These are phyloP conservation scores for Pherbina coryleti DNA, from an alignment of 2,888 invertebrate genomes.

Conservation along the genomic window DNA sequence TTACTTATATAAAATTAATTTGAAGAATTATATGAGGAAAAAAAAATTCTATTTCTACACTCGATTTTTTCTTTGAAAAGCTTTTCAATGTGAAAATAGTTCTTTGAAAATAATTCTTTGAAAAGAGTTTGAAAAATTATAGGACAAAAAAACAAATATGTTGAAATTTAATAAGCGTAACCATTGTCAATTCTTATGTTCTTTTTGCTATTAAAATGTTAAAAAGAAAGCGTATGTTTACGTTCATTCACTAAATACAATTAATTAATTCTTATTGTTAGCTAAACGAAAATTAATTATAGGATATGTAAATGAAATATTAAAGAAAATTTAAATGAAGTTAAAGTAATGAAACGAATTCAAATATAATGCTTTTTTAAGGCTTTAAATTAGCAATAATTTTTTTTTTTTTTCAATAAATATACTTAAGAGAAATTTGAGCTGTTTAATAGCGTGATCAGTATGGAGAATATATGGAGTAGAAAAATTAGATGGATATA, in stretches of 20 bases:
- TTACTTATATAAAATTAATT: not conserved
- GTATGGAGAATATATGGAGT: too few relatives aligned
- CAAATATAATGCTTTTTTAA: not conserved
- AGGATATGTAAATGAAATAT: constrained; percentile 29
- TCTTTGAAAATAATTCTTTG: not conserved
- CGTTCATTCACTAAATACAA: not conserved
- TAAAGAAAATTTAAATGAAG: constrained; percentile 1
- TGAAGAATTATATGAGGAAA: not conserved
- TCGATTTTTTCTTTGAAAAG: not conserved
- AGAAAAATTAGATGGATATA: too few relatives aligned
- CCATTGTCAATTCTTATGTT: constrained; percentile 16
- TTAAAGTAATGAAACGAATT: constrained; percentile 19
- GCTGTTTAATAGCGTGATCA: too few relatives aligned
- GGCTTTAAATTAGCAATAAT: not conserved
- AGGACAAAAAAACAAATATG: not conserved
- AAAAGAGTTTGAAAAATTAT: not conserved
- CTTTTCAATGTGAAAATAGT: not conserved
- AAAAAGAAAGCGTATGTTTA: not conserved
- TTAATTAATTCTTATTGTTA: constrained; percentile 1
- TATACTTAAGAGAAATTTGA: too few relatives aligned
- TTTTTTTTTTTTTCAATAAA: too few relatives aligned
- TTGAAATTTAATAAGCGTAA: not conserved
- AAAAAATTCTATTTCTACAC: not conserved
- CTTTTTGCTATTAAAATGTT: not conserved
- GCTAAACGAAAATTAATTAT: constrained; percentile 29